phyloP scores from a whole-genome alignment of 2,113 vertebrate species.

The Sardina pilchardus region DNA sequence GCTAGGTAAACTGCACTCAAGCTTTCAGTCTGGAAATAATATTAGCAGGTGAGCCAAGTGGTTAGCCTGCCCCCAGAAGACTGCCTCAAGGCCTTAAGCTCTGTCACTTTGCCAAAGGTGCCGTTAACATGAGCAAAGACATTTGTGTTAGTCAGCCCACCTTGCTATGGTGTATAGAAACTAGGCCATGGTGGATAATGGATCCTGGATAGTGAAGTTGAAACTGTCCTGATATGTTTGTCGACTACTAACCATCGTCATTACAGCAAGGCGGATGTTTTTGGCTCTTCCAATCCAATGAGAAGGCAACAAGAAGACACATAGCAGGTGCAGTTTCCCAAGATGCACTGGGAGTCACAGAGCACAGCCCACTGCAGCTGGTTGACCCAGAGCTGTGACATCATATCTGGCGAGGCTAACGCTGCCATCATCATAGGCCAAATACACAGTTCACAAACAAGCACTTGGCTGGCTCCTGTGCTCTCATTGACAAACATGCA shows the following conservation, averaged over 20 bases:
- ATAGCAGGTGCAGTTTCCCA: constrained; percentile 36
- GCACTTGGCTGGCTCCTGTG: not conserved
- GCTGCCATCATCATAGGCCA: not conserved
- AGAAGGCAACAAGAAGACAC: not conserved
- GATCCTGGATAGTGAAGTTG: not conserved
- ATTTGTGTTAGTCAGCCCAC: not conserved
- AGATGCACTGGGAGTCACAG: constrained; percentile 25
- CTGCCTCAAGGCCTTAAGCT: not conserved
- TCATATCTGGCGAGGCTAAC: constrained; percentile 6
- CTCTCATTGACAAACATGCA: not conserved
- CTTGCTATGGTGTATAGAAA: not conserved
- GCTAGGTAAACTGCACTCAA: not conserved
- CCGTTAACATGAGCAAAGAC: not conserved
- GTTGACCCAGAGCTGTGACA: constrained; percentile 18
- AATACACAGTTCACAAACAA: not conserved
- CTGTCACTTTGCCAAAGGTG: not conserved
- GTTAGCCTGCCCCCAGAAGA: not conserved
- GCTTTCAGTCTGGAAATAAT: not conserved
- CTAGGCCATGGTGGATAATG: no score
- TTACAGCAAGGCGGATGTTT: not conserved
- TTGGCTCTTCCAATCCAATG: not conserved
- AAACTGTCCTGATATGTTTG: not conserved
- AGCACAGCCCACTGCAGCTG: not conserved
- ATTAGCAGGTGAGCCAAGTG: not conserved
- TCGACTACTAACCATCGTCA: not conserved